Evolutionary conservation across 2,888 invertebrate genomes (phyloP), one percentile per base, ranked within the genome.

Genomic region (Carabus problematicus): DNA sequence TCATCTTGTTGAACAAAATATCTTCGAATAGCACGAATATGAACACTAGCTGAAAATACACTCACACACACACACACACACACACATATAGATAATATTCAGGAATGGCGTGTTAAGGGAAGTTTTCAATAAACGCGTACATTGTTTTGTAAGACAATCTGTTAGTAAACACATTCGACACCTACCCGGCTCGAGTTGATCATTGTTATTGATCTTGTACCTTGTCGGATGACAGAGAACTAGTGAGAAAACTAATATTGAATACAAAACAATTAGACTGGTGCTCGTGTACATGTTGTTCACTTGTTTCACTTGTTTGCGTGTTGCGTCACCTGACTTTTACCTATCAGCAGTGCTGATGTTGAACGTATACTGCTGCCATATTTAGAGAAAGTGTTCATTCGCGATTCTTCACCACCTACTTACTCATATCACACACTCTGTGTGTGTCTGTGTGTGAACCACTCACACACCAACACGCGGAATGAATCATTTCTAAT

Each of bases 181-280:
- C 77, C 75, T 75, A 85, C 85, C 85, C 77, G 85, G 82, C 77
- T 85, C 85, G 62, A 83, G 79, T 75, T 83, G 82, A 71, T 83
- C 83, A 72, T 84, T 82, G 39, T 82, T 81, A 75, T 84, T 85
- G 71, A 81, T 81, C 73, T 84, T 84, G 73, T 85, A 85, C 72
- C 84, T 75, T 76, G 84, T 85, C 29, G 85, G 81, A 67, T 76
- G 74, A 55, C 74, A 71, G 41, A 72, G 52, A 8, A 72, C 72
- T 49, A 71, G 56, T 70, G 71, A 42, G 43, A 70, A 45, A 70
- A 56, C 54, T 58, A 58, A 61, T 58, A n/a, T n/a, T n/a, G 58
- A 89, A 90, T 80, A 59, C 66, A 66, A 58, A 66, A 66, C 66
- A 29, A 56, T 39, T 11, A 8, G 40, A 47, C 40, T 63, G n/a